phyloP scores from a whole-genome alignment of 2,888 invertebrate genomes.

The Ctenicera cuprea region DNA sequence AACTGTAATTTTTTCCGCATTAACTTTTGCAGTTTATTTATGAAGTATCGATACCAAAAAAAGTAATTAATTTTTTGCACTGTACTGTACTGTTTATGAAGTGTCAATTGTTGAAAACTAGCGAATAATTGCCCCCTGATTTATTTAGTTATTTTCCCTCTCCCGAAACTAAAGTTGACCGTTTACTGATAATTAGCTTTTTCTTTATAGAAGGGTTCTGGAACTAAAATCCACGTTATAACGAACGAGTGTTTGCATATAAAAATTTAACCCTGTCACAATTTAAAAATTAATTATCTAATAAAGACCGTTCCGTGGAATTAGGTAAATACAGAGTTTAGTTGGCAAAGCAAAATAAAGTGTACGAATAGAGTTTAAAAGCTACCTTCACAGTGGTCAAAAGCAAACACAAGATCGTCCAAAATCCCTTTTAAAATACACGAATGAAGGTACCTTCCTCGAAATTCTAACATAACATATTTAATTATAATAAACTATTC shows the following conservation, averaged over 20 bases:
- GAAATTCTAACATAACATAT: conserved; percentile 54
- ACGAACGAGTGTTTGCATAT: neutral
- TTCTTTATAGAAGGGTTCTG: neutral
- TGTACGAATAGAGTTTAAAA: conserved; percentile 12
- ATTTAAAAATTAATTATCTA: conserved; percentile 9
- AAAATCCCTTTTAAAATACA: conserved; percentile 31
- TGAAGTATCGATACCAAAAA: no score
- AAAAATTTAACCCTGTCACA: neutral
- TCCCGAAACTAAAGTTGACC: no score
- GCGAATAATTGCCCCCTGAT: no score
- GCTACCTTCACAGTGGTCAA: conserved; percentile 9
- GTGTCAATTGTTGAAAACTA: no score
- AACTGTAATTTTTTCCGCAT: no score
- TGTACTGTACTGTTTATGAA: no score
- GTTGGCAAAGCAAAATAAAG: conserved; percentile 10
- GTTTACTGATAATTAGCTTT: no score
- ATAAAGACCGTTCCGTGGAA: conserved; percentile 8
- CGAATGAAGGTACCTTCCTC: conserved; percentile 28
- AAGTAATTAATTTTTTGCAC: no score
- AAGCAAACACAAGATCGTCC: conserved; percentile 27
- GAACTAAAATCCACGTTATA: neutral
- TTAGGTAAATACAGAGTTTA: conserved; percentile 12
- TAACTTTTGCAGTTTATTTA: no score
- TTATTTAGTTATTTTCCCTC: no score
- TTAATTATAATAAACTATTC: conserved; percentile 62